Base-by-base conservation (phyloP, 2,113 vertebrate species). In the Plestiodon gilberti region DNA sequence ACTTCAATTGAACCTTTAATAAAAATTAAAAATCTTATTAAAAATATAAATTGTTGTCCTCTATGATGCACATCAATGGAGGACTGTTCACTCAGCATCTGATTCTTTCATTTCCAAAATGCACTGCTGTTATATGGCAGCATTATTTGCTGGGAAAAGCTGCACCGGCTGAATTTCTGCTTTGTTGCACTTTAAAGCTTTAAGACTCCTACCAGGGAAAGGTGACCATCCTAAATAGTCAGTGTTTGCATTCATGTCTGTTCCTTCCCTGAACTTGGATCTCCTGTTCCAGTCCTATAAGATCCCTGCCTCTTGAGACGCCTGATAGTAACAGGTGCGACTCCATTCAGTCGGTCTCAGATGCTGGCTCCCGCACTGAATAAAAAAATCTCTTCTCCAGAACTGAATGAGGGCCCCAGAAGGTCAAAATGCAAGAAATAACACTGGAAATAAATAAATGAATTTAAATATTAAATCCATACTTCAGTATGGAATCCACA, bases 261-360 rank as follows among this genome's bases (percentile, higher is more conserved):
- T 15, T 40, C 28, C 10, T 81, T 14, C 25, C 25, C 25, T 43
- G 14, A 65, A 52, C 30, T 52, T 65, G 38, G 10, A 69, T 59
- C 52, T 71, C 52, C 30, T 52, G 20, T 48, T 70, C n/a, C n/a
- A 70, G 9, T 8, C 28, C 10, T 59, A 33, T n/a, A 59, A 59
- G 6, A 33, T 35, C 4, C 8, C 43, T 48, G 43, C 43, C 43
- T 8, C 43, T 8, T 62, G 25, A 15, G 35, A 40, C 10, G 28
- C 15, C 13, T 43, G 25, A 2, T 35, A 48, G 23, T 59, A n/a
- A n/a, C 33, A 10, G 13, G 43, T 14, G 0, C 2, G 9, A 52
- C 4, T 14, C 65, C 3, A 10, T 0, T 1, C 0, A 2, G 11
- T n/a, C 15, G 43, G 64, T 52, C 15, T 13, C 13, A 69, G 65